Conservation (phyloP, 2,888 invertebrate species). For the Alloscopus bannaensis region DNA sequence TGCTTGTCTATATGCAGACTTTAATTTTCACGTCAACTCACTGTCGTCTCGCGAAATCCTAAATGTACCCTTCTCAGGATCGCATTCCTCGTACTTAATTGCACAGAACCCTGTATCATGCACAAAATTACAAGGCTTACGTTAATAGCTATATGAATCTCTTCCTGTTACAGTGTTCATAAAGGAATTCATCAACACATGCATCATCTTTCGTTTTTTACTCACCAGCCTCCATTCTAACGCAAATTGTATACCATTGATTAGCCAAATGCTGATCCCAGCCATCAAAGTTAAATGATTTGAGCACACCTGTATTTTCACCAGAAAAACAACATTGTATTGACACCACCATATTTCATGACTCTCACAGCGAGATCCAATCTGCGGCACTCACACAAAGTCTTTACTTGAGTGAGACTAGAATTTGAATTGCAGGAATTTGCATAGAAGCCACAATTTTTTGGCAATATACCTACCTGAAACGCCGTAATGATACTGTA, state of each 20-base stretch:
- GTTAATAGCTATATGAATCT: neutral
- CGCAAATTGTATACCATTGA: conserved; percentile 73
- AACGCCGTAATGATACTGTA: conserved; percentile 73
- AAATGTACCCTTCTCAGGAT: conserved; percentile 73
- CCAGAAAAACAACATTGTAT: conserved; percentile 24
- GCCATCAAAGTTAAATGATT: conserved; percentile 73
- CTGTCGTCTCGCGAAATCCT: conserved; percentile 73
- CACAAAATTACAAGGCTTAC: neutral
- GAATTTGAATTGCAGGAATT: no score
- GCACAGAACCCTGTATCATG: conserved; percentile 69
- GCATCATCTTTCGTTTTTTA: neutral
- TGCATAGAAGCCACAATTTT: no score
- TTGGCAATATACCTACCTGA: conserved; percentile 65
- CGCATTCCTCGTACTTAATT: conserved; percentile 73
- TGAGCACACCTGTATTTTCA: conserved; percentile 68
- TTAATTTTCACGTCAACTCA: conserved; percentile 48
- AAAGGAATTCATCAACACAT: neutral
- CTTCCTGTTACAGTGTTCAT: neutral
- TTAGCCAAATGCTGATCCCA: conserved; percentile 73
- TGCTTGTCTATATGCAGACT: neutral
- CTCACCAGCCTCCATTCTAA: conserved; percentile 72
- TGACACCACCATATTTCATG: no score
- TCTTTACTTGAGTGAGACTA: no score
- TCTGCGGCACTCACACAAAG: no score
- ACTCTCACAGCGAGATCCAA: no score